These are phyloP conservation scores for Sandelia bainsii DNA, from an alignment of 2,797 vertebrate species.

Conservation along the genomic window DNA sequence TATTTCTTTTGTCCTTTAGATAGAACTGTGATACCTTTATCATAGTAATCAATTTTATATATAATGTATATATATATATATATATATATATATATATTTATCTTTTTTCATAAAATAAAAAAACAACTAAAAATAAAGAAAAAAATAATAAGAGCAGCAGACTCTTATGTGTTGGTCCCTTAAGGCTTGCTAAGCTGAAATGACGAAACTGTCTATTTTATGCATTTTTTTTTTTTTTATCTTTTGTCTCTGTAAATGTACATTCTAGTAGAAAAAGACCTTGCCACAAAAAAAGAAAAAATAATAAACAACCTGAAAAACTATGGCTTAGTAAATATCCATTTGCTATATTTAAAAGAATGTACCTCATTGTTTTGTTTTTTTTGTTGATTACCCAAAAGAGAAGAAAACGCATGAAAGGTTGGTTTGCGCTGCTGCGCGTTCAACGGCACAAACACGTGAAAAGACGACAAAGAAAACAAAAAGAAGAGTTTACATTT, in stretches of 20 bases:
- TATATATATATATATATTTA: conserved; percentile 19
- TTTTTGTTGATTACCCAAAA: conserved; percentile 65
- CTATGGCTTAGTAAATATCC: conserved; percentile 86
- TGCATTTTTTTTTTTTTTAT: conserved; percentile 37
- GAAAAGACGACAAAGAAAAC: conserved; percentile 13
- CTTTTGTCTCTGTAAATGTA: conserved; percentile 71
- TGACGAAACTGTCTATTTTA: conserved; percentile 59
- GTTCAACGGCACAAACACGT: conserved; percentile 13
- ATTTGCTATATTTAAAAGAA: conserved; percentile 82
- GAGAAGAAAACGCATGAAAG: conserved; percentile 56
- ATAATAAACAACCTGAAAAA: conserved; percentile 72
- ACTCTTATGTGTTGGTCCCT: conserved; percentile 84
- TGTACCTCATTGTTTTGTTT: conserved; percentile 65
- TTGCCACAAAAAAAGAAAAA: conserved; percentile 63
- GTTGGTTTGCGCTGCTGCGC: conserved; percentile 22
- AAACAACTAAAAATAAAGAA: conserved; percentile 36
- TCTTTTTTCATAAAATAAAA: conserved; percentile 35
- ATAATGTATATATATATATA: conserved; percentile 28
- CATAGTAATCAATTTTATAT: conserved; percentile 54
- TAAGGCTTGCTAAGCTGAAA: conserved; percentile 83
- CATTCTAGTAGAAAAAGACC: conserved; percentile 82
- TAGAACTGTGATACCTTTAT: conserved; percentile 63
- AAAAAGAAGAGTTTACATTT: conserved; percentile 60
- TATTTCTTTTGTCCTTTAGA: conserved; percentile 63
- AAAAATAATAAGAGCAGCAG: conserved; percentile 57